Conservation (phyloP, 2,797 vertebrate species). For the Thunnus albacares region DNA sequence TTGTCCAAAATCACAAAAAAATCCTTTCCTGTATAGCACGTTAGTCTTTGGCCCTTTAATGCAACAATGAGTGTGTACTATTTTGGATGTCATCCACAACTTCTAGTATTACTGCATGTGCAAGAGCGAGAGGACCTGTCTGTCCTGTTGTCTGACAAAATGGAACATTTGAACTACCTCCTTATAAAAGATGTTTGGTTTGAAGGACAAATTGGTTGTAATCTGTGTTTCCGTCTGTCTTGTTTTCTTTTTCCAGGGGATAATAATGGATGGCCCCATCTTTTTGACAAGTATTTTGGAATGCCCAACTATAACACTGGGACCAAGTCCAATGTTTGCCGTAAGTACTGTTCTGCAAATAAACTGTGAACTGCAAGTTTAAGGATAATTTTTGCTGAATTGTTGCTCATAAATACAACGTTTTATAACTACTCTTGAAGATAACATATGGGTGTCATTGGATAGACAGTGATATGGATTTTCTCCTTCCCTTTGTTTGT, state of each 20-base stretch:
- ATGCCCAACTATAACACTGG: slow-evolving; percentile 82
- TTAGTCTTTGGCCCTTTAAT: not conserved
- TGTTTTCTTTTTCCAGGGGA: slow-evolving; percentile 86
- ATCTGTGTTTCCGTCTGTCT: slow-evolving; percentile 8
- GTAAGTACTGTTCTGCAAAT: slow-evolving; percentile 85
- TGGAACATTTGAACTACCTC: not conserved
- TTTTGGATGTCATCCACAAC: not conserved
- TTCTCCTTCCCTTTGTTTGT: not conserved
- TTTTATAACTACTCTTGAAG: not conserved
- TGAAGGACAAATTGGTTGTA: not conserved
- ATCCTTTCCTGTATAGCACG: not conserved
- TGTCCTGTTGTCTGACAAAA: not conserved
- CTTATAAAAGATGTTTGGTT: not conserved
- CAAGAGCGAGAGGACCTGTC: not conserved
- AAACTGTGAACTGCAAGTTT: not conserved
- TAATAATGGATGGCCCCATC: slow-evolving; percentile 95
- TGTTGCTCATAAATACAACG: not conserved
- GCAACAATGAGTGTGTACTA: not conserved
- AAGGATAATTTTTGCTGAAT: too few relatives aligned
- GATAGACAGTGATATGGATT: not conserved
- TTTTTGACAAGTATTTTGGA: slow-evolving; percentile 93
- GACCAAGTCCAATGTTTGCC: slow-evolving; percentile 87
- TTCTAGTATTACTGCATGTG: too few relatives aligned
- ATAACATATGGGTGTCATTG: not conserved
- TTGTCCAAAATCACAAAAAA: not conserved